Evolutionary conservation across 2,113 vertebrate genomes (phyloP), one percentile per base, ranked within the genome.

Genomic region (Paratilapia polleni): DNA sequence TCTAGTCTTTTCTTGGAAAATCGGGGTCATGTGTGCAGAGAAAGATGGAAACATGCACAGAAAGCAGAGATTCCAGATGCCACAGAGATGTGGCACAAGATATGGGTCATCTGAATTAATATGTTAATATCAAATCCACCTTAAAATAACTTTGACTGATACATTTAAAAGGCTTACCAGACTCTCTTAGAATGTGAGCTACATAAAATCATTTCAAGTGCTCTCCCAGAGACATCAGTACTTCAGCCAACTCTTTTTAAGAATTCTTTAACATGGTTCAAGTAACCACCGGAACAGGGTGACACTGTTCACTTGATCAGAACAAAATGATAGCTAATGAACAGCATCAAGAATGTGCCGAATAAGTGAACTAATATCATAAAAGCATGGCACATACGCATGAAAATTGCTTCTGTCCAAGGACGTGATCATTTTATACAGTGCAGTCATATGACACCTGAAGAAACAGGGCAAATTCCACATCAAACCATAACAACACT

Each of bases 1-100:
- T 41, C n/a, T n/a, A 12, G 26, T 52, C 38, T 68, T 63, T 66
- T 80, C 61, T 74, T 63, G 68, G 70, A 80, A 91, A 90, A 91
- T 81, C 59, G 22, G 66, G 41, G 58, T 90, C 78, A 77, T 78
- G 79, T 84, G 59, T 81, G 61, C 56, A 81, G 31, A 73, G 62
- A 13, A 52, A 12, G 26, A 61, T 9, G 34, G 6, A 49, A 10
- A 78, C 13, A 61, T 5, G 22, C 17, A 54, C 52, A 78, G 28
- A 12, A n/a, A 54, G 62, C 2, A 68, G n/a, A 36, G 41, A 22
- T 22, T 4, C n/a, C n/a, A n/a, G n/a, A n/a, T n/a, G n/a, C n/a
- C n/a, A 1, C 70, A 8, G 20, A 64, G 31, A 10, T 31, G 10
- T n/a, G 56, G 26, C 34, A 56, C 58, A 77, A 47, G 22, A 49